Base-by-base conservation (phyloP, 2,797 vertebrate species). In the Sebastes cheni region DNA sequence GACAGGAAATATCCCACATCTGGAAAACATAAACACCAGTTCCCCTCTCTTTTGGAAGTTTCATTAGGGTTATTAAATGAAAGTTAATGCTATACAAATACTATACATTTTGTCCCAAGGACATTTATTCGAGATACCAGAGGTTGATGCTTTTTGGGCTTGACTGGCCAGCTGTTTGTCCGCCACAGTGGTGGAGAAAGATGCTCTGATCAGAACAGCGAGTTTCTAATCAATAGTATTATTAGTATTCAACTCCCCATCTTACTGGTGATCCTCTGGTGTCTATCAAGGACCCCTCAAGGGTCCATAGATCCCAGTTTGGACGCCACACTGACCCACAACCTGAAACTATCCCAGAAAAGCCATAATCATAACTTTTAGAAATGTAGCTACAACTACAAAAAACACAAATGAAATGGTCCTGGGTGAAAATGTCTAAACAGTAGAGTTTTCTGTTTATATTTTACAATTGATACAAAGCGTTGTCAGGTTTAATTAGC, bases 381-480 rank as follows among this genome's bases (percentile, higher is more conserved):
- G 32, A 65, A 54, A 46, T 56, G n/a, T 14, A 42, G 2, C 39
- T 32, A 29, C 12, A 55, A 32, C 12, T 6, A 18, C 5, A 39
- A 65, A 39, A 16, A 1, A 34, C 22, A 22, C 6, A 8, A n/a
- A 25, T 14, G 2, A 42, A 25, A 54, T 4, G 1, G 7, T 50
- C 6, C 32, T 50, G 13, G 42, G 23, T 66, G 50, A 22, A 62
- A 23, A 52, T 1, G 0, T 74, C 27, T 50, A 52, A 67, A n/a
- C 4, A 7, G 9, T 13, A 60, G 16, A 62, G 14, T 36, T 58
- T 46, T 65, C 27, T 70, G 6, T 76, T 66, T 69, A 12, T 2
- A 12, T 79, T 76, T 72, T 30, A 65, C 1, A 71, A 13, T 34
- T 46, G 16, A 58, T 8, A 56, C 34, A 86, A 64, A 69, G 67